Evolutionary conservation across 2,113 vertebrate species (phyloP).

Genomic region (Gulo gulo): DNA sequence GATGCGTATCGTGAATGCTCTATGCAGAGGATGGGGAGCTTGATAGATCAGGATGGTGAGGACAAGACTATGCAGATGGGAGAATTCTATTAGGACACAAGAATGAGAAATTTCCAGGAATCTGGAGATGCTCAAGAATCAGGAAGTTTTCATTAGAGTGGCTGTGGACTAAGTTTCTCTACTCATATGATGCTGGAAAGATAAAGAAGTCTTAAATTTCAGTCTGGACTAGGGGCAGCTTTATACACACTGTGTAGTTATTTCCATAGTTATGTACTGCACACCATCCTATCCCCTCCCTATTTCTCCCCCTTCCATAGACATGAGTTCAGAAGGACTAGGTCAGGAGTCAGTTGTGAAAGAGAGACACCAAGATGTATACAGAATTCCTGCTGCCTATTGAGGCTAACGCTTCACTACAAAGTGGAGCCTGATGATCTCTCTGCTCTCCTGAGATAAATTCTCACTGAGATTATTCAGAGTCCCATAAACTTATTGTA

Average conservation of each 20-base stretch:
- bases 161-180: neutral
- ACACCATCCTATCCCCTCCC: neutral
- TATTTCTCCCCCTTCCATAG: neutral
- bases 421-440: neutral
- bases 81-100: neutral
- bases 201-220: conserved; percentile 11
- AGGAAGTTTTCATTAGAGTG: neutral
- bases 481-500: neutral
- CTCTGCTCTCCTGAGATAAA: neutral
- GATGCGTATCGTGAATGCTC: neutral
- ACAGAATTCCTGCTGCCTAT: neutral
- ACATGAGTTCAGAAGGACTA: neutral
- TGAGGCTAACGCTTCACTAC: neutral
- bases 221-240: neutral
- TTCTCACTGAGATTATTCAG: neutral
- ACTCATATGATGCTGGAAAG: neutral
- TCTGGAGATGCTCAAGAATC: neutral
- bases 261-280: neutral
- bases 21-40: neutral
- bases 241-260: neutral
- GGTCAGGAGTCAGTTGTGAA: neutral
- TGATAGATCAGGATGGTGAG: neutral
- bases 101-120: neutral
- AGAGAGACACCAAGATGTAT: neutral
- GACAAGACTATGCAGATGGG: neutral